Conservation (phyloP, 2,888 invertebrate species). For the Lepeophtheirus nordmannii region DNA sequence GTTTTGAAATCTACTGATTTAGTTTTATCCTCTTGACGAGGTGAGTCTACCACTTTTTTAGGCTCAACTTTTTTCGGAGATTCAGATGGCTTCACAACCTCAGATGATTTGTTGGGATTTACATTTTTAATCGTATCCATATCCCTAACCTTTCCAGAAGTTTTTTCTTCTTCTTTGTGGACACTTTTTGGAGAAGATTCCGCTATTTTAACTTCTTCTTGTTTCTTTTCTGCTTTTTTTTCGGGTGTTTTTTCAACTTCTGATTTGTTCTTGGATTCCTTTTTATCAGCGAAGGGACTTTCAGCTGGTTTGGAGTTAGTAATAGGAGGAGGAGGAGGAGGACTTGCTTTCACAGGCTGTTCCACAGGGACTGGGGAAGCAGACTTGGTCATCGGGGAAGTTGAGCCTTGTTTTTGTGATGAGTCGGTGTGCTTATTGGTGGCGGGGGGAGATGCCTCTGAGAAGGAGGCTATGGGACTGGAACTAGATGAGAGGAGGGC, state of each 20-base stretch:
- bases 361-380: neutral
- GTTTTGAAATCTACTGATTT: neutral
- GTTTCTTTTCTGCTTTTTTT: neutral
- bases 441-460: neutral
- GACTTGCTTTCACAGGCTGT: neutral
- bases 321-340: neutral
- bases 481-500: neutral
- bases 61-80: conserved; percentile 6
- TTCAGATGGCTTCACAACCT: neutral
- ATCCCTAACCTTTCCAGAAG: neutral
- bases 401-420: neutral
- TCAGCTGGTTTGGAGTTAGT: neutral
- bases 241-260: neutral
- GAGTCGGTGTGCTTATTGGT: neutral
- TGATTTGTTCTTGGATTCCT: conserved; percentile 8
- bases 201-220: neutral
- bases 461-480: neutral
- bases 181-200: neutral
- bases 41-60: neutral
- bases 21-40: neutral
- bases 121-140: neutral
- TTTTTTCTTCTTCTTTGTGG: no score
- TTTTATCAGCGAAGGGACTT: conserved; percentile 14
- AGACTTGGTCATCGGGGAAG: neutral
- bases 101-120: neutral